These are phyloP conservation scores for Gobionotothen gibberifrons DNA, from an alignment of 2,797 vertebrate species.

Conservation along the genomic window DNA sequence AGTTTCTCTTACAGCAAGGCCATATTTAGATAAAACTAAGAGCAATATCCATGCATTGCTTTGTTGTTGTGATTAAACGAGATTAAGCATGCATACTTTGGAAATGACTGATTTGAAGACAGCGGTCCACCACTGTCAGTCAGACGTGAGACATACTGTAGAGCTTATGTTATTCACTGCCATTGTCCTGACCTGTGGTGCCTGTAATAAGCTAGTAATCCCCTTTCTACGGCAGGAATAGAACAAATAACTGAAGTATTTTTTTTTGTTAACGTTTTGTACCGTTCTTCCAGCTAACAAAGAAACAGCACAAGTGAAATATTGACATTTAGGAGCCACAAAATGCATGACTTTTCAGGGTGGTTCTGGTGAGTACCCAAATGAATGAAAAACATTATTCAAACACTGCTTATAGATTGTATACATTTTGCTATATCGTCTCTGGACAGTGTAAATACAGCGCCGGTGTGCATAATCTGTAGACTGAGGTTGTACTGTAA, in stretches of 20 bases:
- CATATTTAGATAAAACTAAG: conserved; percentile 33
- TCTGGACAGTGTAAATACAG: conserved; percentile 84
- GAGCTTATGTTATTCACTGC: conserved; percentile 75
- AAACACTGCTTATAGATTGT: conserved; percentile 67
- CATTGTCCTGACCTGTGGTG: conserved; percentile 78
- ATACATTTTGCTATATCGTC: conserved; percentile 68
- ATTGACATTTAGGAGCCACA: conserved; percentile 49
- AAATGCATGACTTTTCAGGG: conserved; percentile 59
- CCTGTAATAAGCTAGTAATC: conserved; percentile 71
- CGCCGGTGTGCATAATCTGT: conserved; percentile 62
- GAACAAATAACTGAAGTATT: conserved; percentile 63
- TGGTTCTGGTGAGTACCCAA: conserved; percentile 26
- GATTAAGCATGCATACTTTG: conserved; percentile 32
- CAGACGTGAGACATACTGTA: conserved; percentile 55
- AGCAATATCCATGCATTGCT: conserved; percentile 70
- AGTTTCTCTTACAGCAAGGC: conserved; percentile 9
- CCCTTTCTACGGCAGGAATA: conserved; percentile 47
- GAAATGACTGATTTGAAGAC: conserved; percentile 37
- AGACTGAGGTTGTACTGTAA: conserved; percentile 60
- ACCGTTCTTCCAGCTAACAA: conserved; percentile 64
- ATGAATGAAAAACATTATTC: conserved; percentile 44
- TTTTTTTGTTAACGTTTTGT: conserved; percentile 51
- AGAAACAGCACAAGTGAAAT: conserved; percentile 69
- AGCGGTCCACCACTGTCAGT: conserved; percentile 2
- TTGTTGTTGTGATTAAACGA: conserved; percentile 29